Conservation (phyloP, 2,797 vertebrate genomes). For the Salarias fasciatus region DNA sequence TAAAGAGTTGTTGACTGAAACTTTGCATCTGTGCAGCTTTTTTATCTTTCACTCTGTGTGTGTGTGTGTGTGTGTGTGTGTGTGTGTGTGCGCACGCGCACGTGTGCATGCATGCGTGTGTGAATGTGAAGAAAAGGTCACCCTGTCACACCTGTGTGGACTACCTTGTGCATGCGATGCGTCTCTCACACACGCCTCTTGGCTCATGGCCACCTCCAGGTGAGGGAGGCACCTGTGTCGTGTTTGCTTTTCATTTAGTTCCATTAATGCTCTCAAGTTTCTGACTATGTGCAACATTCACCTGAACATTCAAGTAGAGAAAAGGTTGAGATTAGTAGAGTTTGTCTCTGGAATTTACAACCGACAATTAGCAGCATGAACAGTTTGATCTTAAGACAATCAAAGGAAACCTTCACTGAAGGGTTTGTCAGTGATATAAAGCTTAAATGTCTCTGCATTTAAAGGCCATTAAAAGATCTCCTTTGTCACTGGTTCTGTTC, state of each 20-base stretch:
- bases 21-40: conserved; percentile 23
- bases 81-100: too few species aligned
- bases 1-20: conserved; percentile 42
- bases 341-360: too few species aligned
- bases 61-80: conserved; percentile 28
- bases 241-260: conserved; percentile 33
- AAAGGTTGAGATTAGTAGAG: too few species aligned
- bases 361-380: too few species aligned
- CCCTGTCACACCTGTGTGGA: conserved; percentile 56
- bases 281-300: neutral
- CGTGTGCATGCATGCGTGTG: neutral
- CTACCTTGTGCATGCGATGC: conserved; percentile 35
- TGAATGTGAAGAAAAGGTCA: conserved; percentile 47
- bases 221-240: conserved; percentile 30
- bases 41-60: conserved; percentile 50
- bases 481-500: too few species aligned
- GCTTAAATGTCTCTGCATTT: too few species aligned
- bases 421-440: too few species aligned
- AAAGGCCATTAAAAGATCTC: too few species aligned
- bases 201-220: conserved; percentile 40
- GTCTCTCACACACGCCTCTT: conserved; percentile 44
- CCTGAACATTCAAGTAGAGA: neutral
- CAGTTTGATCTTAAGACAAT: too few species aligned
- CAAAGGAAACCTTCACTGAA: too few species aligned
- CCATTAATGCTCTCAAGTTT: conserved; percentile 21